Base-by-base conservation (phyloP, 2,888 invertebrate species). In the Scaptomyza reducta region DNA sequence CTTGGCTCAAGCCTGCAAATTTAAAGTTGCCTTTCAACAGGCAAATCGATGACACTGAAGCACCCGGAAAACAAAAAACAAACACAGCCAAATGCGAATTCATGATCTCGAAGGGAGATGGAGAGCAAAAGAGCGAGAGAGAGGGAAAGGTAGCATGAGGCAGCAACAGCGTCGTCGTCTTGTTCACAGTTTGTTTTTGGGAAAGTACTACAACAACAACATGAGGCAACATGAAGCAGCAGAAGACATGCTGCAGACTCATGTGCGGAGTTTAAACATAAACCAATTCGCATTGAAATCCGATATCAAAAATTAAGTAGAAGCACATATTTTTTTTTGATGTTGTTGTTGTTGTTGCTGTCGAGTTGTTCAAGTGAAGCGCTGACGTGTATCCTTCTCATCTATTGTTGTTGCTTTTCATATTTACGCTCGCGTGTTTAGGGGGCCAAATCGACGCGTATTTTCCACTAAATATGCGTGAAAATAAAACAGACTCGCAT, bases 251-350 rank as follows among this genome's bases (percentile, higher is more conserved):
- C 51, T 18, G 42, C 35, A 31, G 41, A 57, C 57, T 57, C 49
- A 44, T 68, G 53, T 51, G 44, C 38, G 27, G 33, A 50, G 49
- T 31, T 29, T 22, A 38, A 14, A 42, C 65, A 22, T 22, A 45
- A 69, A 57, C 60, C 81, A 64, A 82, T 88, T 86, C 74, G 81
- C 88, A 84, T 78, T 83, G 86, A 88, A 86, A 86, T 86, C 67
- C 62, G 85, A 86, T 89, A 83, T 83, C 76, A 74, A 86, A 84
- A 86, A 71, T 78, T 69, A 83, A 83, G 84, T 53, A 73, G 79
- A 82, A 70, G 72, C 56, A 47, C 13, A 41, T 51, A 61, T 62
- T 58, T 51, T 60, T 29, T 31, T 22, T 56, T 60, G 47, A 35
- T 60, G 53, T 41, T 53, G 51, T 60, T 63, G 59, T 38, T 49